Evolutionary conservation across 1,140 invertebrate genomes (phyloP), one percentile per base, ranked within the genome.

Genomic region (Ceratosolen fusciceps): DNA sequence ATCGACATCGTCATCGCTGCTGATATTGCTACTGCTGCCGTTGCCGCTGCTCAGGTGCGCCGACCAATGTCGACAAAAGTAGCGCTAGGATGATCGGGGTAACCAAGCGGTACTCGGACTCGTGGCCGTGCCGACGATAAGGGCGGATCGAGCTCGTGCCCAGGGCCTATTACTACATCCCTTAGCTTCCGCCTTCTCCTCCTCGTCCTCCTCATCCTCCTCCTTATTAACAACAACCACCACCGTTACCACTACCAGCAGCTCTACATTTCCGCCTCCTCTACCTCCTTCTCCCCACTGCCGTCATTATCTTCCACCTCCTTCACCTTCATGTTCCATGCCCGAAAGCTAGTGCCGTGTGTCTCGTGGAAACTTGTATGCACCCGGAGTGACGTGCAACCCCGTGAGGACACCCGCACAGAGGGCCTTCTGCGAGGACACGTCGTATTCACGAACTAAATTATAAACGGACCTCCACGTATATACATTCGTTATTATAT

Each of bases 91-190:
- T 3, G 16, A 39, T 31, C 10, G 24, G 2, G 29, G 84, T 84
- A 86, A 83, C 75, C 68, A 85, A 86, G 86, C 86, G 60, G 49
- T 49, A 39, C 19, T 31, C 39, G 62, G 47, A 29, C 37, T 43
- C 43, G 8, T 9, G 62, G 34, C 52, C 43, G 31, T 49, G 47
- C 21, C 47, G 26, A 39, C 60, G 74, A 39, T 76, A 76, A 67
- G 58, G 68, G 24, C 24, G 39, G 43, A 52, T 4, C 68, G 29
- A 60, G 56, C 29, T 26, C 37, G 34, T 9, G 26, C 39, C 39
- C 16, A 14, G 52, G 43, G 24, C 26, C n/a, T 24, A n/a, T n/a
- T n/a, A n/a, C n/a, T n/a, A 31, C 39, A 2, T 31, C 26, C 39
- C 3, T 10, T n/a, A n/a, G 9, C 5, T 10, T 24, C 9, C 14